These are phyloP conservation scores for Fragariocoptes setiger DNA, from an alignment of 1,140 invertebrate species.

Conservation along the genomic window DNA sequence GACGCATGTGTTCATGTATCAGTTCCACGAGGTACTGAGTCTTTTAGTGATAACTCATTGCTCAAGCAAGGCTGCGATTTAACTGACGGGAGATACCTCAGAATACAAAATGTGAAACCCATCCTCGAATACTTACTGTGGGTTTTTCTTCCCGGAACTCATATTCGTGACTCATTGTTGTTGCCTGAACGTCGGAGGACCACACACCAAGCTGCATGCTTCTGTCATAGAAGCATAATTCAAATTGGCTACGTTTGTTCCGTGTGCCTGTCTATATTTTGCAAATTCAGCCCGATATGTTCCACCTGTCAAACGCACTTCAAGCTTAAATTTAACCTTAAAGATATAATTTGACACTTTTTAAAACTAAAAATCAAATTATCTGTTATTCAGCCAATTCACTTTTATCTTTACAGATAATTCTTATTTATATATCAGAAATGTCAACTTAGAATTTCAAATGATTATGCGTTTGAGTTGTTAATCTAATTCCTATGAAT, in stretches of 20 bases:
- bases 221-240: constrained; percentile 81
- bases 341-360: too few species aligned
- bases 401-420: too few species aligned
- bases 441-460: too few species aligned
- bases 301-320: constrained; percentile 42
- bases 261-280: constrained; percentile 86
- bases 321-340: constrained; percentile 1
- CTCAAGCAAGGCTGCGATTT: constrained; percentile 48
- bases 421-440: too few species aligned
- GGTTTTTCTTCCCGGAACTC: constrained; percentile 61
- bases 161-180: constrained; percentile 42
- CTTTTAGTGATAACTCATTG: constrained; percentile 42
- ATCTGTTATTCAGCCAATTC: too few species aligned
- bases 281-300: constrained; percentile 83
- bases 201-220: constrained; percentile 82
- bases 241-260: constrained; percentile 91
- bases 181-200: constrained; percentile 61
- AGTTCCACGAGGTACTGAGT: constrained; percentile 55
- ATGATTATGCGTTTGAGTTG: too few species aligned
- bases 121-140: constrained; percentile 79
- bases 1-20: constrained; percentile 74
- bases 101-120: constrained; percentile 17
- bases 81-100: constrained; percentile 50
- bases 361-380: too few species aligned
- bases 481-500: too few species aligned